Conservation (phyloP, 92 coral and sea anemone genomes). For the Epizoanthus fatuus region DNA sequence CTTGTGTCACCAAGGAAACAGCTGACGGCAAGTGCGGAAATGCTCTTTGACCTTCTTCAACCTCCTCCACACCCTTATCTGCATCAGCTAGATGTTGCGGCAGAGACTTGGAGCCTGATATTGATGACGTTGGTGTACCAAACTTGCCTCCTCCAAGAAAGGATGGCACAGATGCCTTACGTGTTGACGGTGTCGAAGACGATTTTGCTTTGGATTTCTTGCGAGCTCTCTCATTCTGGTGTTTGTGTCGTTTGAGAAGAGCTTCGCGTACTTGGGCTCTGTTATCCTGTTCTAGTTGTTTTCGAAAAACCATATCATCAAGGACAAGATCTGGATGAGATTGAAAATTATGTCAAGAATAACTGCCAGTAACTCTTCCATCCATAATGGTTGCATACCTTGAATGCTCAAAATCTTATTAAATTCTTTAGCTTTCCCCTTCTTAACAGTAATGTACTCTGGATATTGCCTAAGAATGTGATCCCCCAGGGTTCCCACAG, state of each 20-base stretch:
- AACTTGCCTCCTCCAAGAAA: constrained; percentile 14
- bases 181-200: constrained; percentile 54
- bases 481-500: too few relatives aligned
- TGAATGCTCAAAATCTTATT: background rate
- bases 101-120: constrained; percentile 69
- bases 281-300: constrained; percentile 86
- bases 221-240: constrained; percentile 76
- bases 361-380: background rate
- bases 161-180: constrained; percentile 67
- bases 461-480: too few relatives aligned
- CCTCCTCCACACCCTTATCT: constrained; percentile 54
- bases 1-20: constrained; percentile 84
- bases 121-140: background rate
- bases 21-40: constrained; percentile 96
- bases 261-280: constrained; percentile 83
- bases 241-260: constrained; percentile 82
- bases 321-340: constrained; percentile 82
- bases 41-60: constrained; percentile 49
- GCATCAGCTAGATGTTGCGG: constrained; percentile 69
- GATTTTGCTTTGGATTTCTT: constrained; percentile 66
- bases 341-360: background rate
- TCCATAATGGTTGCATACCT: background rate
- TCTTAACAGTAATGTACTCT: too few relatives aligned
- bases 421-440: background rate
- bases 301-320: constrained; percentile 91